A percentile compares a stretch with the other conserved stretches of the same genome.
Conservation (phyloP, 2,113 vertebrate species). For the Laticauda laticaudata region DNA sequence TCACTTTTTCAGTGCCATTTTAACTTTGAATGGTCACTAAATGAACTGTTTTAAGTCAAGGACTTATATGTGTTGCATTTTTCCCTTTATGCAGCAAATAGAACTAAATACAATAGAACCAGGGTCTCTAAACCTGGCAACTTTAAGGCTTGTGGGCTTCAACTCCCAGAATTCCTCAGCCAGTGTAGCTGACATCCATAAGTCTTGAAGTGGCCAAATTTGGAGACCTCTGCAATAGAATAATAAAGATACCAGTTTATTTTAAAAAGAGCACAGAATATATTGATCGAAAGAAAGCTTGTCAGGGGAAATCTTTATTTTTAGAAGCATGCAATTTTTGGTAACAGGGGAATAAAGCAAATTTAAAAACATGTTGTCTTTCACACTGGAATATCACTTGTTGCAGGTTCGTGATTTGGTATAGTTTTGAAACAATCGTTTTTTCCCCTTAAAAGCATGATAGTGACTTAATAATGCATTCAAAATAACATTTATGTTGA, state of each 20-base stretch:
- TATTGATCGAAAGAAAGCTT: neutral
- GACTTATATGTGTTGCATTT: neutral
- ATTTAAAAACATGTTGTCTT: constrained; percentile 16
- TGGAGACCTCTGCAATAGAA: neutral
- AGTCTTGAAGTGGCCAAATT: no score
- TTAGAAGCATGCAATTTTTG: constrained; percentile 7
- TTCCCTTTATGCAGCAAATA: neutral
- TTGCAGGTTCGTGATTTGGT: neutral
- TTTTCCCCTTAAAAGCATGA: neutral
- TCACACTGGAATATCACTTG: neutral
- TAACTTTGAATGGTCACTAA: neutral
- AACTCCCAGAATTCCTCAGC: no score
- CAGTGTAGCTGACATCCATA: no score
- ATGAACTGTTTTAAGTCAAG: neutral
- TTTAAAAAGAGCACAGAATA: neutral
- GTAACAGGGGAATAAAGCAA: neutral
- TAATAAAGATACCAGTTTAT: neutral
- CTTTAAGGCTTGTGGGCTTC: no score
- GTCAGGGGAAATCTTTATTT: constrained; percentile 11
- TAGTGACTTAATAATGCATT: constrained; percentile 2
- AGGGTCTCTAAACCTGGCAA: no score
- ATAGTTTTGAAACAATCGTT: neutral
- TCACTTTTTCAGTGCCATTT: neutral
- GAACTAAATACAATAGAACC: neutral
- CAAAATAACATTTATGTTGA: constrained; percentile 5